Base-by-base conservation (phyloP, 2,797 vertebrate genomes). In the Melanotaenia pygmaea region DNA sequence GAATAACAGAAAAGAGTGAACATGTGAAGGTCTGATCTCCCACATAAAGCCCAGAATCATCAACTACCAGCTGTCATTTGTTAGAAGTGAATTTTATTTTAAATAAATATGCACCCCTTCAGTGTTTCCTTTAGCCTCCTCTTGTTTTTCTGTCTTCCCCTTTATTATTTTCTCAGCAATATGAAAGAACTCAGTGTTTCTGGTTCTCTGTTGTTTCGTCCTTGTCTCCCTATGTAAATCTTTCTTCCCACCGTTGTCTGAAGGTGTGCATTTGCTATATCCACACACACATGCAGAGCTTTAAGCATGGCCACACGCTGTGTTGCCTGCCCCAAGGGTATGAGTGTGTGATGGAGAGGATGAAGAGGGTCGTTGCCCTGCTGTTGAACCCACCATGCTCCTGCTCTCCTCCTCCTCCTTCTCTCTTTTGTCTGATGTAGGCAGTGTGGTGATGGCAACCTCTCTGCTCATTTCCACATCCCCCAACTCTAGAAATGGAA, bases 311-410 rank as follows among this genome's bases (percentile, higher is more conserved):
- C 37, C 24, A 67, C 83, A 72, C 81, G 75, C 88, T 86, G 85
- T 53, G 80, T 61, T 56, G 77, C 43, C 11, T 65, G 70, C 67
- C 88, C 77, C 80, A 47, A 43, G 86, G 80, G 74, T 79, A 78
- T 69, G 74, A 83, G 35, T 10, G 82, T 83, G 88, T 91, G 93
- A 94, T 92, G 87, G 91, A 93, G 91, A 88, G 86, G 77, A 80
- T 80, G 85, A 86, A 77, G 83, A 84, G 66, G 89, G 90, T 90
- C 86, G 86, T 94, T 94, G 93, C 92, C 93, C 93, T 80, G 88
- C 90, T 81, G 88, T 70, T 94, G 93, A 94, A 94, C 93, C 89
- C 88, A 10, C 77, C 71, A 76, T 71, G 34, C 82, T 74, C 83
- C 70, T 79, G 67, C 75, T 81, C 35, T 37, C 35, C 68, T 80